These are phyloP conservation scores for Arvicanthis niloticus DNA, from an alignment of 2,113 vertebrate genomes.

Conservation along the genomic window DNA sequence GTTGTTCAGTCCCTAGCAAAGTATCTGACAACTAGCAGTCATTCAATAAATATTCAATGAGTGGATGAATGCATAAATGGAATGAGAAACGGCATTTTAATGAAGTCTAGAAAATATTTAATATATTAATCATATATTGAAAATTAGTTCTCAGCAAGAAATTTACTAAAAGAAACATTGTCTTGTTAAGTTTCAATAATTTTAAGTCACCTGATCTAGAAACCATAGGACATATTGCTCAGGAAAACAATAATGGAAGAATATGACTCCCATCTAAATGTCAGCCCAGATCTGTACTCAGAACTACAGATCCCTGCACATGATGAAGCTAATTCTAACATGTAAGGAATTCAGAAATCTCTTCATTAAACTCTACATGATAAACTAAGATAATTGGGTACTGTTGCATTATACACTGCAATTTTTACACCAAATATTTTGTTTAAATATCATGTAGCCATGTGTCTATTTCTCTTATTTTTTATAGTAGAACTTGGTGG, in stretches of 20 bases:
- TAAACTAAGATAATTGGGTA: not conserved
- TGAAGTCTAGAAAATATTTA: not conserved
- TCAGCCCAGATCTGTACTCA: not conserved
- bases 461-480: not conserved
- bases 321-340: not conserved
- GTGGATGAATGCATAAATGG: not conserved
- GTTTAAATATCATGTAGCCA: not conserved
- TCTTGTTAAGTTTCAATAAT: not conserved
- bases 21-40: not conserved
- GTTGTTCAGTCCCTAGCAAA: not conserved
- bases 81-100: not conserved
- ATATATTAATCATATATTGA: not conserved
- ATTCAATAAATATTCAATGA: not conserved
- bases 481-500: not conserved
- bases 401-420: not conserved
- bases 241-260: not conserved
- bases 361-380: not conserved
- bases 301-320: accelerated
- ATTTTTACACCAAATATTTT: conserved; percentile 1
- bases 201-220: not conserved
- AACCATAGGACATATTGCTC: not conserved
- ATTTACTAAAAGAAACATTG: conserved; percentile 30
- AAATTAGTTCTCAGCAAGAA: not conserved
- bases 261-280: not conserved
- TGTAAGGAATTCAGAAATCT: not conserved